Evolutionary conservation across 2,797 vertebrate species (phyloP), one percentile per base, ranked within the genome.

Genomic region (Enteromius anoplus): DNA sequence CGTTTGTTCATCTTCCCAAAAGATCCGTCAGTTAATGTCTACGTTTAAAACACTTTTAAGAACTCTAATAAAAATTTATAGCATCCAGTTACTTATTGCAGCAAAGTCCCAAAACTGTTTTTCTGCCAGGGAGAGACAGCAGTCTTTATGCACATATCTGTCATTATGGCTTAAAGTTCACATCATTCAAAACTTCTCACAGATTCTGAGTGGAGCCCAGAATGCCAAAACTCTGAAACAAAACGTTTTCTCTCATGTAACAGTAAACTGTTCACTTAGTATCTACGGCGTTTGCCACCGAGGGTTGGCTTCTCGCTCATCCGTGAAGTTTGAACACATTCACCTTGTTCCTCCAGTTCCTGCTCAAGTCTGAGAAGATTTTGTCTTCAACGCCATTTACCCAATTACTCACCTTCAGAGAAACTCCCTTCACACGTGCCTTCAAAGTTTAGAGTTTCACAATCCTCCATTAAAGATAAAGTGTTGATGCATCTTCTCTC

Each of bases 161-260:
- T 77, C 75, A 83, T 42, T 58, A 76, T 82, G 51, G 72, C 72
- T 66, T 55, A 58, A 82, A 82, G 72, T 82, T 75, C 71, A 76
- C 80, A 75, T 83, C 72, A 68, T 40, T 83, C 81, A 76, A 83
- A 83, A 83, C 75, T 62, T 83, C 78, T 71, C 68, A 71, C 82
- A 40, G 66, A 58, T 78, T 78, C 42, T 26, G 66, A 64, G 75
- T 29, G 73, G 81, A 83, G 23, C 81, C 72, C 62, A 17, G 72
- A 70, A 83, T 68, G 42, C 73, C 75, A 83, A 77, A 77, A 77
- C 37, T 77, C 51, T 2, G 37, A 77, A 69, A 83, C 81, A 77
- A 69, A 83, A 77, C 49, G n/a, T 71, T 78, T 83, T 37, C 82
- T 83, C 65, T 83, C 42, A 83, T 70, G 77, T 78, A 78, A 71